These are phyloP conservation scores for Recurvirostra avosetta DNA, from an alignment of 2,113 vertebrate species.

Conservation along the genomic window DNA sequence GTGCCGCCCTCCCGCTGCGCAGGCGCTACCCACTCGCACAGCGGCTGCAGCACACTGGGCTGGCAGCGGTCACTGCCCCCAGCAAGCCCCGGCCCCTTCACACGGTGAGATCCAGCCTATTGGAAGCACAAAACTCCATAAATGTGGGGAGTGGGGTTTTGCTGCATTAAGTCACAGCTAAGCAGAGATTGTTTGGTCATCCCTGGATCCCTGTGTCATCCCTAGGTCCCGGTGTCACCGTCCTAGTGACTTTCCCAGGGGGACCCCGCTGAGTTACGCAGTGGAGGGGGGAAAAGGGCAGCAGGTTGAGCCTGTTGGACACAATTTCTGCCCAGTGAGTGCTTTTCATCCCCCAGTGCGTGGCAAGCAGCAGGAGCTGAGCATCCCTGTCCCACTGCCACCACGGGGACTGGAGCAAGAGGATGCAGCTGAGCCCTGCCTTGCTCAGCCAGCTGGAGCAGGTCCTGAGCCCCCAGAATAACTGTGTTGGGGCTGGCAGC, in stretches of 20 bases:
- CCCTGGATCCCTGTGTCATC: not conserved
- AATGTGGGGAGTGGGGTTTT: not conserved
- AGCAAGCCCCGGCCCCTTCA: fast-evolving
- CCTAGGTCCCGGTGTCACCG: not conserved
- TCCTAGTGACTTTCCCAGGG: not conserved
- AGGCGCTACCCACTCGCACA: too few relatives aligned
- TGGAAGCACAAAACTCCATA: not conserved
- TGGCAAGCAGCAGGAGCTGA: not conserved
- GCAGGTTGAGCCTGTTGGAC: not conserved
- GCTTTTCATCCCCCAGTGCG: not conserved
- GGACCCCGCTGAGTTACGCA: not conserved
- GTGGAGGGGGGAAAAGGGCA: not conserved
- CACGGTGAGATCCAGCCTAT: not conserved
- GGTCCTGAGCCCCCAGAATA: not conserved
- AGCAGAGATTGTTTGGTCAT: not conserved
- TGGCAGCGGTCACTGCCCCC: not conserved
- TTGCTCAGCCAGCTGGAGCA: not conserved
- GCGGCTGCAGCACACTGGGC: not conserved
- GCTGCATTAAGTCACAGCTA: not conserved
- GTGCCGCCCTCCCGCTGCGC: fast-evolving
- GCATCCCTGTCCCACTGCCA: not conserved
- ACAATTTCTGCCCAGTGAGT: not conserved
- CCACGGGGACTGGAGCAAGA: not conserved
- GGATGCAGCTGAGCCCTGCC: not conserved
- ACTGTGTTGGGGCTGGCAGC: not conserved